These are phyloP conservation scores for Melangyna quadrimaculata DNA, from an alignment of 2,888 invertebrate genomes.

Conservation along the genomic window DNA sequence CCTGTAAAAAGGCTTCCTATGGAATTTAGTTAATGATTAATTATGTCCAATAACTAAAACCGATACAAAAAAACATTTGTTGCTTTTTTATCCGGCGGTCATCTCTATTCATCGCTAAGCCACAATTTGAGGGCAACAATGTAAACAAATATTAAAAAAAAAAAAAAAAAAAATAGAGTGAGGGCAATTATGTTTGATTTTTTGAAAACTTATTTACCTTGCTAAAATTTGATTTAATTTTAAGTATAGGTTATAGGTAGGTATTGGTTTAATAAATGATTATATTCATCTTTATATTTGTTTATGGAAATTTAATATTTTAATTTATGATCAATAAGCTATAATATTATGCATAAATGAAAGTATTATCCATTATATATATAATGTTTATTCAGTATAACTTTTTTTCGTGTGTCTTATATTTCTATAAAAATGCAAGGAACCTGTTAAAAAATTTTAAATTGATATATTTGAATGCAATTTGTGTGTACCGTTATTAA, in stretches of 20 bases:
- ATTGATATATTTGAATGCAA: slow-evolving; percentile 8
- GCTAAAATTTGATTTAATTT: neutral
- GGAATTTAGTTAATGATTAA: slow-evolving; percentile 16
- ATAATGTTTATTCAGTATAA: neutral
- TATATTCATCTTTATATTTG: neutral
- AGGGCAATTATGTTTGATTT: neutral
- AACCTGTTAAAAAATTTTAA: neutral
- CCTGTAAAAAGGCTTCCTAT: slow-evolving; percentile 11
- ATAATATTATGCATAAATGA: neutral
- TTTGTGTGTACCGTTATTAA: slow-evolving; percentile 3
- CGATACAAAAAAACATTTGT: neutral
- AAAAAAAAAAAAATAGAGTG: too few species aligned
- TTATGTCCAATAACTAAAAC: neutral
- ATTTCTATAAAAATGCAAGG: neutral
- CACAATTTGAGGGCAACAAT: neutral
- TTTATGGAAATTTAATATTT: neutral
- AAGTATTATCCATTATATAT: neutral
- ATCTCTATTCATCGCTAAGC: neutral
- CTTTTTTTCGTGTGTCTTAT: neutral
- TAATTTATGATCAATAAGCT: neutral
- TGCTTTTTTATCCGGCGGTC: neutral
- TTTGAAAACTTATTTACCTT: neutral
- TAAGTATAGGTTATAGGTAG: neutral
- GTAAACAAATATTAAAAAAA: neutral
- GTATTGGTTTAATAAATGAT: neutral